A percentile compares a stretch with the other conserved stretches of the same genome.
phyloP scores from a whole-genome alignment of 1,140 invertebrate genomes.

The Caerostris darwini region DNA sequence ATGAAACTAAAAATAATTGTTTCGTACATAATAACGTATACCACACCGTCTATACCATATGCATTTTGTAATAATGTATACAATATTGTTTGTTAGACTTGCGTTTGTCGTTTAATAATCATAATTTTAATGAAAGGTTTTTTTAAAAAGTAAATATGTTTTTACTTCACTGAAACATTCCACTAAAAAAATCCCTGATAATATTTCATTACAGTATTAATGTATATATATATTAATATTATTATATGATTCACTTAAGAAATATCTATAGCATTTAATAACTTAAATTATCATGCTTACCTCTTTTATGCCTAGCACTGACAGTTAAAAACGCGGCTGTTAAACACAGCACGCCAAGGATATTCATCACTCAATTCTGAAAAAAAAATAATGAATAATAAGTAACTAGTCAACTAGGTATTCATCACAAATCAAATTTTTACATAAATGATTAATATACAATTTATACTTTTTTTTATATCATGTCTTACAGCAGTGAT shows the following conservation, averaged over 20 bases:
- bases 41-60: too few species aligned
- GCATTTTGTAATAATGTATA: too few species aligned
- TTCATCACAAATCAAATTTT: background rate
- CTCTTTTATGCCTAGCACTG: constrained; percentile 42
- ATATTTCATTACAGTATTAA: too few species aligned
- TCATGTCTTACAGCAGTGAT: background rate
- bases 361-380: constrained; percentile 37
- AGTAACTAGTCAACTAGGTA: background rate
- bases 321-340: background rate
- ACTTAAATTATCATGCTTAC: background rate
- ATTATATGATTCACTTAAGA: background rate
- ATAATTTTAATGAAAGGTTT: too few species aligned
- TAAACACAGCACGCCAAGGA: constrained; percentile 8
- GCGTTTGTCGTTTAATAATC: too few species aligned
- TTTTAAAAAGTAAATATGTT: too few species aligned
- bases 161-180: too few species aligned
- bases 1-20: too few species aligned
- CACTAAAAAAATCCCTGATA: too few species aligned
- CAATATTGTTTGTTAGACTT: too few species aligned
- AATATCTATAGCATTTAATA: background rate
- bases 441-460: background rate
- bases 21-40: too few species aligned
- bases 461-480: background rate
- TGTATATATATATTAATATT: too few species aligned
- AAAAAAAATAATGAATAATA: background rate